Evolutionary conservation across 2,888 invertebrate genomes (phyloP), one percentile per base, ranked within the genome.

Genomic region (Protodeltote pygarga): DNA sequence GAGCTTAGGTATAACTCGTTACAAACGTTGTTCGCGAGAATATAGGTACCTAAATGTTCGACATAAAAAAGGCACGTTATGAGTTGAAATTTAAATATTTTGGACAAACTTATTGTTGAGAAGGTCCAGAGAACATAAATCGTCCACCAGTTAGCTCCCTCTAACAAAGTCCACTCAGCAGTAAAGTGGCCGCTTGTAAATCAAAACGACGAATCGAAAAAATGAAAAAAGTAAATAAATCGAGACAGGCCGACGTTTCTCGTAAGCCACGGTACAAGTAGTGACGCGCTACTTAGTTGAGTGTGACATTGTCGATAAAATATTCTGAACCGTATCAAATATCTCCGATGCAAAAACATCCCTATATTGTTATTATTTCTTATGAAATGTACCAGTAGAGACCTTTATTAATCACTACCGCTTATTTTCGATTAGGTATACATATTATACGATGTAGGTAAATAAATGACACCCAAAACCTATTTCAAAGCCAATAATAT

Each of bases 171-270:
- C 84, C 81, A 81, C 79, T 81, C 78, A 81, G 85, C 84, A 83
- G 86, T 89, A 87, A 90, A 89, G 81, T 82, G 85, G 77, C 77
- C 81, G 87, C 80, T 82, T 87, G 89, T 90, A 91, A 90, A 90
- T 90, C 90, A 90, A 87, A 88, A 84, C 79, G 83, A 85, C 78
- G 79, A 85, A 85, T 87, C 80, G 79, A 87, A 87, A 87, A 88
- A 79, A 81, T 76, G 73, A 78, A 79, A 79, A 81, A 80, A 77
- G 77, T 74, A 83, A 80, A 85, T 79, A 81, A 80, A 77, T 81
- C 78, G 75, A 77, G 74, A 78, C 79, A 69, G 61, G 76, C 50
- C 74, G 78, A 83, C 83, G 77, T 81, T 81, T 83, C 83, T 83
- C 75, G 75, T 75, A 72, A 74, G 73, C 72, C 74, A 71, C 71